Base-by-base conservation (phyloP, 92 coral and sea anemone genomes). In the Diadumene lineata region DNA sequence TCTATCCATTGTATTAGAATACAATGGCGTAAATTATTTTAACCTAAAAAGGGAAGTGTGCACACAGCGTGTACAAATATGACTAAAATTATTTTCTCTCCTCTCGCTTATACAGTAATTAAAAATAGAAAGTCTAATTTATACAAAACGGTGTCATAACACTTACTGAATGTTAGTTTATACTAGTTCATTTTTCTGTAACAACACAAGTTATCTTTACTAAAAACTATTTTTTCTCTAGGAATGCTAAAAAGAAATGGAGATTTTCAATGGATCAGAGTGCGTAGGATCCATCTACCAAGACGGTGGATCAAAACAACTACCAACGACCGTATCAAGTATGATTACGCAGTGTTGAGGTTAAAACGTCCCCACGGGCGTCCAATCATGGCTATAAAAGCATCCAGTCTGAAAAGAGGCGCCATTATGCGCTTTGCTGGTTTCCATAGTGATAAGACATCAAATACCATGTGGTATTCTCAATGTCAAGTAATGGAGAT, bases 261-360 rank as follows among this genome's bases (percentile, higher is more conserved):
- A 33, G 85, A 18, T 70, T 77, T 91, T 65, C 97, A 81, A 67
- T 81, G 88, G 90, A 84, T 85, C 46, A 85, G 77, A 57, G 97
- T 91, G 15, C 77, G 82, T 48, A 87, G 68, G 62, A 69, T 74
- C 16, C 84, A 68, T 56, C 68, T 81, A 29, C 83, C 97, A 34
- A 84, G 60, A 50, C 75, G 66, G 65, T 91, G 97, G 97, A 82
- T 78, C 19, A 66, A 50, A 15, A 43, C 56, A 60, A 7, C 72
- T 18, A 34, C 56, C 34, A 67, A 74, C 28, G 64, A 57, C 33
- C 81, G 75, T 31, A 74, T 85, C 53, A 73, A 76, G 68, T 64
- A 91, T 82, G 97, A 91, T 73, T 91, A 82, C 68, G 97, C 97
- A 13, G 88, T 91, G 34, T 73, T 91, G 68, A 82, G 73, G 56